A percentile compares a stretch with the other conserved stretches of the same genome.
Evolutionary conservation across 1,140 invertebrate genomes (phyloP).

Genomic region (Drosophila asahinai): DNA sequence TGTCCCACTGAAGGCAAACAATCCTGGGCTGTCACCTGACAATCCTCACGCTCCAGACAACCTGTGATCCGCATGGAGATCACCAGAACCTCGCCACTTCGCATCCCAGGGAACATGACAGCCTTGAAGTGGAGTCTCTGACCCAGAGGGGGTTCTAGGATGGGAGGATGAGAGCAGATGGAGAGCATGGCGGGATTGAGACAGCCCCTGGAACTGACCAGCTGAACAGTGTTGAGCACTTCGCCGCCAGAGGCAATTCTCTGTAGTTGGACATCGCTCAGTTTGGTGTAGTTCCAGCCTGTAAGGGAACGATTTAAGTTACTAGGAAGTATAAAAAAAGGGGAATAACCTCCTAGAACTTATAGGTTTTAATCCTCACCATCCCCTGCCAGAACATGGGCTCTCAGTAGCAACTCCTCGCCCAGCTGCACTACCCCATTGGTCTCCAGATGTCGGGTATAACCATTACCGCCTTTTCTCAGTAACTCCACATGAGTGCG

Average conservation of each 20-base stretch:
- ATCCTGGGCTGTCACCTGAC: constrained; percentile 74
- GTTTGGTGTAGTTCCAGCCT: constrained; percentile 88
- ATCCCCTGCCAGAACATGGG: constrained; percentile 87
- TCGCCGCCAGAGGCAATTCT: constrained; percentile 76
- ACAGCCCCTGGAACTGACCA: constrained; percentile 87
- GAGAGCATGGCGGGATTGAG: constrained; percentile 86
- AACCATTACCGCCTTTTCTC: constrained; percentile 86
- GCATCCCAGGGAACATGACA: constrained; percentile 90
- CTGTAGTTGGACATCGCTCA: constrained; percentile 87
- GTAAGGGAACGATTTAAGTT: not conserved
- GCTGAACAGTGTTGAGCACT: constrained; percentile 85
- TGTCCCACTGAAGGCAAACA: constrained; percentile 48
- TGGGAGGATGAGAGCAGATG: constrained; percentile 86
- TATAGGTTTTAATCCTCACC: constrained; percentile 82
- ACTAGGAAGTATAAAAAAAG: too few relatives aligned
- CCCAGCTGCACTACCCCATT: constrained; percentile 88
- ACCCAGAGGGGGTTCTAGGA: constrained; percentile 79
- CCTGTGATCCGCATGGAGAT: constrained; percentile 88
- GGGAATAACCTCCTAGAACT: too few relatives aligned
- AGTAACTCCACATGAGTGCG: constrained; percentile 87
- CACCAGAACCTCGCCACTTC: constrained; percentile 88
- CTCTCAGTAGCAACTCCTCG: constrained; percentile 88
- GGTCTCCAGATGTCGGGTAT: constrained; percentile 86
- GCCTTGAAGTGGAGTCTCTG: constrained; percentile 86
- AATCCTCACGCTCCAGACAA: constrained; percentile 88